Base-by-base conservation (phyloP, 1,140 invertebrate genomes). In the Anastatus disparis region DNA sequence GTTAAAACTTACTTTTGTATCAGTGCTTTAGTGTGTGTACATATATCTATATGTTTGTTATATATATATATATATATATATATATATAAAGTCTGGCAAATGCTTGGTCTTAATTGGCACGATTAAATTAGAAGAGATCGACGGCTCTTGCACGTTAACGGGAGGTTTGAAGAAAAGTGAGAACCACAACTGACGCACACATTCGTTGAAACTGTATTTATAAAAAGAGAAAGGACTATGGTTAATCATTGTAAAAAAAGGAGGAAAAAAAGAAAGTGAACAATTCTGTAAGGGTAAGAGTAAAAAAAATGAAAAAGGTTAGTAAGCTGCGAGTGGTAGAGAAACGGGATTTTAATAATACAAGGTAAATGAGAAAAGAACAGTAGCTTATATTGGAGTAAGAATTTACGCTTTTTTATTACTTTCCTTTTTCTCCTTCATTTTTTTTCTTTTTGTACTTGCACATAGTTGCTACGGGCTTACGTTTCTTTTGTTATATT, bases 41-140 rank as follows among this genome's bases (percentile, higher is more conserved):
- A 10, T 35, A 35, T 35, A 10, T 35, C 4, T 35, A 35, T 10
- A 35, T 10, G 10, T 35, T 6, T 35, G 10, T 35, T n/a, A n/a
- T n/a, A 10, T 35, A 35, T 35, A 35, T 10, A 35, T 10, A 35
- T 35, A 35, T 35, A 35, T 35, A 35, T 35, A 35, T 35, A 35
- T 35, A 6, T 35, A 35, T 35, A 35, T 52, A 27, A 13, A 27
- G 24, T 20, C 48, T 17, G n/a, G n/a, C n/a, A n/a, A n/a, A n/a
- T n/a, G 50, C 55, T 44, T 67, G 31, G 69, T 46, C 66, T 78
- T 74, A 77, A 77, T 78, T 76, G 75, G 55, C 31, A 55, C 52
- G 71, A 79, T 79, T 79, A 71, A 78, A 75, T 77, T 76, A 74
- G 74, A n/a, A 73, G 20, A 44, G 66, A 77, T 75, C 72, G 61